Base-by-base conservation (phyloP, 2,797 vertebrate genomes). In the Protonibea diacanthus region DNA sequence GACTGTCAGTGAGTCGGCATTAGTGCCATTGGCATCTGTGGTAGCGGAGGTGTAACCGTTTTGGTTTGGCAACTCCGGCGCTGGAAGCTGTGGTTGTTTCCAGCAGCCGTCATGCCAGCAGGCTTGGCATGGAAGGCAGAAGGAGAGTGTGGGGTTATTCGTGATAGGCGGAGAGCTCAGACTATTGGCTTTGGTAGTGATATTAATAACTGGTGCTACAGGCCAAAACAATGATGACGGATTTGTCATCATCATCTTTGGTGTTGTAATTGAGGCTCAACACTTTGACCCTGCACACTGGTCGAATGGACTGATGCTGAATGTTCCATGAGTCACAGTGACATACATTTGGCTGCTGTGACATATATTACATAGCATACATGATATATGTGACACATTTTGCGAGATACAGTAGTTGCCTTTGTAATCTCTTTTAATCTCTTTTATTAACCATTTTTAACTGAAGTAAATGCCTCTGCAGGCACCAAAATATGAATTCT, bases 251-350 rank as follows among this genome's bases (percentile, higher is more conserved):
- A n/a, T 45, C 33, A 23, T 83, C 75, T 62, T 66, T 56, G 61
- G 29, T 74, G 59, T 70, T 56, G 77, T 78, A 76, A 75, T 67
- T 61, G 51, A 67, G 68, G 67, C 73, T 84, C 70, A 78, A 71
- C 65, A 44, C 78, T 38, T 51, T 11, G 38, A 59, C 15, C 15
- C 40, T 14, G 18, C 20, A 25, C 63, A 40, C 51, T 66, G 74
- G 44, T 33, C 3, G 2, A 23, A 51, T 20, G 6, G 45, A 48
- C 10, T n/a, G 10, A 73, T 14, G 1, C 49, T 18, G n/a, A 67
- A 73, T 20, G 59, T 33, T 67, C 40, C 52, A 23, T 48, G 38
- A 56, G 21, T 71, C 42, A 0, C 40, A 14, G 6, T 1, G n/a
- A 5, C 33, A 9, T 55, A 20, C 5, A 12, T 11, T 52, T 23